Evolutionary conservation across 2,888 invertebrate species (phyloP), one percentile per base, ranked within the genome.

Genomic region (Drosophila monieri): DNA sequence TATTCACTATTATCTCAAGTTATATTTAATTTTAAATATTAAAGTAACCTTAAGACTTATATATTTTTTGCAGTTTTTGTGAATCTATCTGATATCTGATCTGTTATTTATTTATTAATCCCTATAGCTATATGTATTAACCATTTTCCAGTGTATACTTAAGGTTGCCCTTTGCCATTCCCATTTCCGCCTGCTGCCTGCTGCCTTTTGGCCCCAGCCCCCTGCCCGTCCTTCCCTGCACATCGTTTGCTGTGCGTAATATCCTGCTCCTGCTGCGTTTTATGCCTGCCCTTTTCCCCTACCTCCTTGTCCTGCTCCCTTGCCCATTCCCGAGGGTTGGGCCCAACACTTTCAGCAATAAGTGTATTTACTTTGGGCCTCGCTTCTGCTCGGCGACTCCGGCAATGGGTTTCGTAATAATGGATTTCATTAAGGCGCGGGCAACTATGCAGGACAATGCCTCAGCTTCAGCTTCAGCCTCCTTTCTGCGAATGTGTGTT

Each of bases 261-360:
- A 65, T 61, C 74, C 60, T 68, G 84, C 80, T 85, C 81, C 88
- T 88, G 84, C 84, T 85, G 84, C 78, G 84, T 85, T 85, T 85
- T 73, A 83, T 81, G 72, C 60, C 58, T 48, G 60, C 23, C 62
- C 52, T 23, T 35, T 43, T 53, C 66, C 41, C 41, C 15, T 9
- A 3, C 9, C n/a, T 9, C 39, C 15, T 10, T 15, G 9, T 10
- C 21, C 8, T 12, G 8, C 15, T 30, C 15, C n/a, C 9, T 1
- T 12, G 23, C 44, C 32, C 21, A 32, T 59, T 37, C 54, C 52
- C 48, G 62, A 44, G 64, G 77, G 43, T 77, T 67, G 67, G 67
- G 77, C 73, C 79, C 73, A 87, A 87, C 81, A 87, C 83, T 85
- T 86, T 86, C 80, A 87, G 86, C 88, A 86, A 88, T 88, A 81